These are phyloP conservation scores for Gymnoscelis rufifasciata DNA, from an alignment of 2,888 invertebrate genomes.

Conservation along the genomic window DNA sequence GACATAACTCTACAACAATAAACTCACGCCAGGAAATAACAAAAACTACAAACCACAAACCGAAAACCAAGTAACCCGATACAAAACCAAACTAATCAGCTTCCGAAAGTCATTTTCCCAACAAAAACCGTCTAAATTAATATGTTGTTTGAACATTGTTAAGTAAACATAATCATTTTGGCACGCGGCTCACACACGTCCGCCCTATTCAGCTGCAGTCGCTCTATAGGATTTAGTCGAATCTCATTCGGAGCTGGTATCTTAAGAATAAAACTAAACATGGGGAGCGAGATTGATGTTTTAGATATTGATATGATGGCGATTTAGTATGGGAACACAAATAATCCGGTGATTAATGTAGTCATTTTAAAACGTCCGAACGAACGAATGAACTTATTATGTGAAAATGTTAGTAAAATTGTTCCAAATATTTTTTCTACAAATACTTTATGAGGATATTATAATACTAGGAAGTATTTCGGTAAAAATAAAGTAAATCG, in stretches of 20 bases:
- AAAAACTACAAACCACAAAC: too few relatives aligned
- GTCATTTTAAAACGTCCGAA: conserved; percentile 7
- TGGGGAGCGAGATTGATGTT: conserved; percentile 70
- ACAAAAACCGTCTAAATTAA: conserved; percentile 73
- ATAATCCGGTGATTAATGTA: conserved; percentile 47
- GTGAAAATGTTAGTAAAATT: too few relatives aligned
- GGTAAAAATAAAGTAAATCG: too few relatives aligned
- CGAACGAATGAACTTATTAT: background rate
- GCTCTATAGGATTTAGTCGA: conserved; percentile 66
- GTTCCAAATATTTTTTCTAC: too few relatives aligned
- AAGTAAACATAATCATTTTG: conserved; percentile 73
- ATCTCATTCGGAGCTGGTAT: conserved; percentile 69
- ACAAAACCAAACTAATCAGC: conserved; percentile 34
- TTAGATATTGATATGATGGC: conserved; percentile 74
- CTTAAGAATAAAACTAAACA: conserved; percentile 74
- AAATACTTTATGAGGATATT: too few relatives aligned
- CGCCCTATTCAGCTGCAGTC: conserved; percentile 49
- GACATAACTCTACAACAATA: too few relatives aligned
- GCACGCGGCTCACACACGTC: conserved; percentile 66
- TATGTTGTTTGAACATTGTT: conserved; percentile 77
- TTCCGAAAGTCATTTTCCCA: conserved; percentile 66
- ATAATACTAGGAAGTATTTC: too few relatives aligned
- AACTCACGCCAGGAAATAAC: too few relatives aligned
- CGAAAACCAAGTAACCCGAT: conserved; percentile 7
- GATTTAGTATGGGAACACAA: conserved; percentile 70